Evolutionary conservation across 2,888 invertebrate genomes (phyloP).

Genomic region (Tachina lurida): DNA sequence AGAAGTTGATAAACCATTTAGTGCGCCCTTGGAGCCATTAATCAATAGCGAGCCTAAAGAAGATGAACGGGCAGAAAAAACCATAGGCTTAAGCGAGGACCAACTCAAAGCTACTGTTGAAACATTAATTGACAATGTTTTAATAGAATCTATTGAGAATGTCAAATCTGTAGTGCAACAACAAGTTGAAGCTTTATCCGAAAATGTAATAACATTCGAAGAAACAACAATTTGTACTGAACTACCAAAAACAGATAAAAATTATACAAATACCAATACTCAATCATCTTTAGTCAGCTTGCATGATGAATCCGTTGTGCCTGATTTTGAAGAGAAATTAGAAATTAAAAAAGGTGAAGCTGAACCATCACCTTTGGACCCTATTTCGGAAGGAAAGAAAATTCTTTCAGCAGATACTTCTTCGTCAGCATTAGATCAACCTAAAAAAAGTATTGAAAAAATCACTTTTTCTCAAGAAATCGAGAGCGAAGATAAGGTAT

Average conservation of each 20-base stretch:
- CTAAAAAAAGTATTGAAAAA: neutral
- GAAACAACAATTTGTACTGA: constrained; percentile 55
- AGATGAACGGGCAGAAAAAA: neutral
- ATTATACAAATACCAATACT: neutral
- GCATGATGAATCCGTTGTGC: neutral
- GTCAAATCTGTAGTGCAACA: constrained; percentile 78
- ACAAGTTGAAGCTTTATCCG: constrained; percentile 12
- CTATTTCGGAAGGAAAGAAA: neutral
- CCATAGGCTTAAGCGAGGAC: neutral
- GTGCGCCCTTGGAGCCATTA: constrained; percentile 13
- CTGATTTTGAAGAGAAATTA: neutral
- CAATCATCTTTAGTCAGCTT: neutral
- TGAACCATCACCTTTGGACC: neutral
- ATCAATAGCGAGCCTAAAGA: neutral
- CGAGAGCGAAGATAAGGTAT: neutral
- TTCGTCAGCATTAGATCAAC: neutral
- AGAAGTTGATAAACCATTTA: constrained; percentile 29
- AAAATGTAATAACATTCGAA: constrained; percentile 32
- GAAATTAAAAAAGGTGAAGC: no score
- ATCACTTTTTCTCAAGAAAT: neutral
- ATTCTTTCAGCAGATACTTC: neutral
- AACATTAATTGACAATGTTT: neutral
- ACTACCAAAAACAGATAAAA: constrained; percentile 23
- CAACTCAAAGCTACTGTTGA: neutral
- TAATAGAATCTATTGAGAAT: neutral